These are phyloP conservation scores for Gymnothorax reevesii DNA, from an alignment of 2,797 vertebrate genomes.

Conservation along the genomic window DNA sequence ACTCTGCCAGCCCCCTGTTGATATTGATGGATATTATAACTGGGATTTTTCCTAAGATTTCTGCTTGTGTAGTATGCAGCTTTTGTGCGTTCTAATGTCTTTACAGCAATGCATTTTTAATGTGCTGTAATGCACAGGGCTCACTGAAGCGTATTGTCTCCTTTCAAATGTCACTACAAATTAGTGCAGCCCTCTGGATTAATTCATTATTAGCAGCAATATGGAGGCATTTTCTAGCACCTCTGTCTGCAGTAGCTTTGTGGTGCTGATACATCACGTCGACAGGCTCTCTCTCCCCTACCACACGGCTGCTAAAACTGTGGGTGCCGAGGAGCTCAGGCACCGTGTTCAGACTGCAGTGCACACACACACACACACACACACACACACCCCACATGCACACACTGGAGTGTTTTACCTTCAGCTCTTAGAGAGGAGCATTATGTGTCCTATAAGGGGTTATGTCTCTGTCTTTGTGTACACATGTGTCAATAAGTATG, in stretches of 20 bases:
- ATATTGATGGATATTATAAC: not conserved
- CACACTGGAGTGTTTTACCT: not conserved
- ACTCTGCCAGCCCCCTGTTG: not conserved
- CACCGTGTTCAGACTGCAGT: not conserved
- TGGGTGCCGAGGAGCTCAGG: not conserved
- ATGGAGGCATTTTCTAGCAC: not conserved
- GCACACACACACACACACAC: not conserved
- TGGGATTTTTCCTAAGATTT: not conserved
- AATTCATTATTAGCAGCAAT: conserved; percentile 6
- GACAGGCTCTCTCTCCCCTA: conserved; percentile 5
- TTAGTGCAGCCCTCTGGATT: conserved; percentile 11
- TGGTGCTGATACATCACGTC: not conserved
- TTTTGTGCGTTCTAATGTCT: not conserved
- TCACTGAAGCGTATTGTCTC: not conserved
- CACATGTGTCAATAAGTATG: not conserved
- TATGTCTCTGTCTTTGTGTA: not conserved
- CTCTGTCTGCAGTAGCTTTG: not conserved
- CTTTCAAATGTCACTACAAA: conserved; percentile 3
- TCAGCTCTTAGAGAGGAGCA: not conserved
- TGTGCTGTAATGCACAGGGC: not conserved
- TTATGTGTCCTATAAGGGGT: not conserved
- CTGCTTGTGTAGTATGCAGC: not conserved
- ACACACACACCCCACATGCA: too few species aligned
- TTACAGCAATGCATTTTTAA: not conserved
- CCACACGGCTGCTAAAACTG: too few species aligned